Evolutionary conservation across 2,797 vertebrate species (phyloP).

Genomic region (Sciaenops ocellatus): DNA sequence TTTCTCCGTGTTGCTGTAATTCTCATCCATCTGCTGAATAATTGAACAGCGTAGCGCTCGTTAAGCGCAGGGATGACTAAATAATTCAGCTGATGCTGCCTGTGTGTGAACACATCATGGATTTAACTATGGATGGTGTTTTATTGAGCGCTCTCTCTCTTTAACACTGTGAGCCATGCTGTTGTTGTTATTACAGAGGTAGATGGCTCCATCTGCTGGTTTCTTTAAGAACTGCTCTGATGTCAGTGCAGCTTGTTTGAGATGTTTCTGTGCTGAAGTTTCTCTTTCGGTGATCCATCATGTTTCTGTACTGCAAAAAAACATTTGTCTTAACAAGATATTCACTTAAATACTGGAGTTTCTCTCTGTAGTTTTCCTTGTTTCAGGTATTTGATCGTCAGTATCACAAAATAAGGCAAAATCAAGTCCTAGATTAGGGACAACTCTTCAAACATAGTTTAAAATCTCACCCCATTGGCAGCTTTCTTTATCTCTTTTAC

Average conservation of each 20-base stretch:
- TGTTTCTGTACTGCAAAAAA: background rate
- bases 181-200: background rate
- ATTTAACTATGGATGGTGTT: conserved; percentile 22
- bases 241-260: background rate
- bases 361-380: too few species aligned
- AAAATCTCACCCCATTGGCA: too few species aligned
- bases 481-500: too few species aligned
- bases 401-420: too few species aligned
- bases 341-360: too few species aligned
- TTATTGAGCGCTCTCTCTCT: background rate
- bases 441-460: too few species aligned
- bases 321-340: background rate
- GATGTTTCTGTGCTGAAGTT: background rate
- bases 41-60: conserved; percentile 56
- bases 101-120: conserved; percentile 47
- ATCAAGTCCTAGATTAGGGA: too few species aligned
- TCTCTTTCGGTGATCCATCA: background rate
- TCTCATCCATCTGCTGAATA: conserved; percentile 63
- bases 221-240: conserved; percentile 6
- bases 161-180: background rate
- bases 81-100: conserved; percentile 69
- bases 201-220: conserved; percentile 71
- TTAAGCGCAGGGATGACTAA: conserved; percentile 60
- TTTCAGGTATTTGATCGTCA: too few species aligned
- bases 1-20: conserved; percentile 31